These are phyloP conservation scores for Oostethus manadensis DNA, from an alignment of 2,113 vertebrate genomes.

Conservation along the genomic window DNA sequence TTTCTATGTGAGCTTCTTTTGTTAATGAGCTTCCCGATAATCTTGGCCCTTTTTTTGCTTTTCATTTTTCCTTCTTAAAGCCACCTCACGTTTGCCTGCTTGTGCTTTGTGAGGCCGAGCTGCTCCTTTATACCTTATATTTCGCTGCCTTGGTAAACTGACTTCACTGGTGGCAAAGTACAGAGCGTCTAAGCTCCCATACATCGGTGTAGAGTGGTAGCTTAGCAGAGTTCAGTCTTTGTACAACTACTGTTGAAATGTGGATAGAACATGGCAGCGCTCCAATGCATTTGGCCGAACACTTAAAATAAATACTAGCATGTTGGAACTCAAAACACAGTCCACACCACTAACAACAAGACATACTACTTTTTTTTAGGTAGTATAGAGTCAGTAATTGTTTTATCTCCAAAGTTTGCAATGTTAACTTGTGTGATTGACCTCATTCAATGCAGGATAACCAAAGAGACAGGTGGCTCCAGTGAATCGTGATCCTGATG, in stretches of 20 bases:
- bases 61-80: neutral
- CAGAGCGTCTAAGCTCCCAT: neutral
- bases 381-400: too few relatives aligned
- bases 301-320: neutral
- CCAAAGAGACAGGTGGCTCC: too few relatives aligned
- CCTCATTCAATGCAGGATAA: too few relatives aligned
- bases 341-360: neutral
- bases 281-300: neutral
- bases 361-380: neutral
- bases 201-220: neutral
- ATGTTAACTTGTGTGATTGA: too few relatives aligned
- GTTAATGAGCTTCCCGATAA: neutral
- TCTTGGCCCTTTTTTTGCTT: neutral
- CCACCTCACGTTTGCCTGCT: neutral
- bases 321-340: neutral
- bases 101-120: neutral
- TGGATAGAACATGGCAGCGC: neutral
- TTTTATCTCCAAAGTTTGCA: too few relatives aligned
- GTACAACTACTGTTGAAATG: neutral
- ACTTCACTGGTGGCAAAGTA: conserved; percentile 1
- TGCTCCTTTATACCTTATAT: neutral
- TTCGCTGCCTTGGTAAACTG: neutral
- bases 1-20: conserved; percentile 3
- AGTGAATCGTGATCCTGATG: too few relatives aligned
- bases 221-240: neutral